Evolutionary conservation across 2,113 vertebrate species (phyloP).

Genomic region (Chauna torquata): DNA sequence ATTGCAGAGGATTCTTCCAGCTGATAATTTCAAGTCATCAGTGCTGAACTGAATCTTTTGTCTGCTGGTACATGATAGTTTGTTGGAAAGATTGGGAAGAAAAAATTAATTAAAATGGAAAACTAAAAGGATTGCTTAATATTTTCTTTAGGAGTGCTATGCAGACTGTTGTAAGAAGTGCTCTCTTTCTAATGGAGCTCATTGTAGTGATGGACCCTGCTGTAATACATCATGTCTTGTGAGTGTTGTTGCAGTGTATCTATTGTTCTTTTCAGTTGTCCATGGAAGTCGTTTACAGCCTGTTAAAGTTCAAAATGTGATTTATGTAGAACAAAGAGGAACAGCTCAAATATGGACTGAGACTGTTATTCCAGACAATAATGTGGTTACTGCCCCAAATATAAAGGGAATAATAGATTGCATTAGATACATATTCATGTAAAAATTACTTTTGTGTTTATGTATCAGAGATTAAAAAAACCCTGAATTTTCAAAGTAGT

Average conservation of each 20-base stretch:
- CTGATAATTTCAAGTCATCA: neutral
- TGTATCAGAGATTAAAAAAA: neutral
- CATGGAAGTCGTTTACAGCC: neutral
- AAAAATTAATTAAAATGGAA: neutral
- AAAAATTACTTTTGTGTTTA: neutral
- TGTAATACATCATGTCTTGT: conserved; percentile 93
- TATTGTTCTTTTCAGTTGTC: neutral
- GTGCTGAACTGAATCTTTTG: neutral
- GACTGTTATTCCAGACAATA: neutral
- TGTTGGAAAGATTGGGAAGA: neutral
- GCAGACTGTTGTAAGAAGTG: conserved; percentile 97
- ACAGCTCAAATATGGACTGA: neutral
- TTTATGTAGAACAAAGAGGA: neutral
- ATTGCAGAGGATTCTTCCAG: neutral
- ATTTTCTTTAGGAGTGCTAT: conserved; percentile 88
- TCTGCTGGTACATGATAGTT: neutral
- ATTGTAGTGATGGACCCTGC: conserved; percentile 96
- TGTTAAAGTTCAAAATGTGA: neutral
- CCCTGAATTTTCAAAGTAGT: neutral
- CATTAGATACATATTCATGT: neutral
- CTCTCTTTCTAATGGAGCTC: conserved; percentile 94
- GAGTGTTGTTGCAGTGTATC: conserved; percentile 38
- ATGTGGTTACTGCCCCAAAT: neutral
- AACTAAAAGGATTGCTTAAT: neutral
- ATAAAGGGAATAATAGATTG: neutral